Percentiles rank a stretch among this genome's conserved stretches.
phyloP scores from a whole-genome alignment of 2,113 vertebrate species.

The Crotalus horridus region DNA sequence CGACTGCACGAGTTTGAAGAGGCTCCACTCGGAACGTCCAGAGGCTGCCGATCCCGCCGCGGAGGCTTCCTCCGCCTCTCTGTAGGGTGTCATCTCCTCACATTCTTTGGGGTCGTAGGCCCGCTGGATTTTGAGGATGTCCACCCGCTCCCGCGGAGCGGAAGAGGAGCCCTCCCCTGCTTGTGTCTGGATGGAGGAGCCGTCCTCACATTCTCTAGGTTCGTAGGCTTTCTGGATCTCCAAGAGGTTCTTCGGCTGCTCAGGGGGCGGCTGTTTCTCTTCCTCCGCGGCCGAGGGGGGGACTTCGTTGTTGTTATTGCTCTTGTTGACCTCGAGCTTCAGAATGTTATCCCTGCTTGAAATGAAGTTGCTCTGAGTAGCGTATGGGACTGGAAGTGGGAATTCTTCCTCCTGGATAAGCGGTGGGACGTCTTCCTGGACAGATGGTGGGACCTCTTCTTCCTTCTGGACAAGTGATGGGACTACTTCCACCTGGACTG shows the following conservation, averaged over 20 bases:
- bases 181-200: background rate
- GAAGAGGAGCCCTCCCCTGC: background rate
- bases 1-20: background rate
- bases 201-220: background rate
- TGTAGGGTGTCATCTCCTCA: accelerated
- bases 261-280: background rate
- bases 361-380: accelerated
- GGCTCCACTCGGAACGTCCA: background rate
- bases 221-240: background rate
- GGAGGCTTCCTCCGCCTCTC: background rate
- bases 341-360: background rate
- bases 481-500: too few relatives aligned
- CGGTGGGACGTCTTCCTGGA: too few relatives aligned
- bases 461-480: too few relatives aligned
- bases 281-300: background rate
- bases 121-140: slow-evolving; percentile 4
- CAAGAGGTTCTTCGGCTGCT: background rate
- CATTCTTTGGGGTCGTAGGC: background rate
- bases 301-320: background rate
- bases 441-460: too few relatives aligned
- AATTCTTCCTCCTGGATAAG: too few relatives aligned
- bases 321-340: background rate
- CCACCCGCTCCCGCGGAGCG: background rate
- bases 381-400: too few relatives aligned
- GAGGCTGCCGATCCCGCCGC: accelerated